phyloP scores from a whole-genome alignment of 2,797 vertebrate species.

The Setipinna tenuifilis region DNA sequence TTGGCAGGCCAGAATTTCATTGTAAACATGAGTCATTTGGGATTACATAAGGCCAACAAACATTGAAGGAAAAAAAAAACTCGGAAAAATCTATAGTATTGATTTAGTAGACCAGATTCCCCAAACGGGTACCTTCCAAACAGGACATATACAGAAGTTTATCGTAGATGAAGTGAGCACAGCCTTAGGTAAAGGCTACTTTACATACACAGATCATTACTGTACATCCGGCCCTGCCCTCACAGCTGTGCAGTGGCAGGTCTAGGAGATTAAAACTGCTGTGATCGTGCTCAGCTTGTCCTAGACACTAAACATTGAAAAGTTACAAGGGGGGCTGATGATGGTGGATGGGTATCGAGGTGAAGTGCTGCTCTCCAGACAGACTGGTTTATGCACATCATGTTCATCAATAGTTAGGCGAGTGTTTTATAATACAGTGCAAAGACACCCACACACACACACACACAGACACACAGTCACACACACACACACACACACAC shows the following conservation, averaged over 20 bases:
- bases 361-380: neutral
- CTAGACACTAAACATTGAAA: neutral
- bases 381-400: neutral
- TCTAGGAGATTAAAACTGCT: neutral
- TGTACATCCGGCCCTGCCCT: too few relatives aligned
- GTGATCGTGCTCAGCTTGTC: neutral
- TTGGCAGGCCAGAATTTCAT: conserved; percentile 29
- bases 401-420: neutral
- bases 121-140: neutral
- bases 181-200: neutral
- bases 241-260: neutral
- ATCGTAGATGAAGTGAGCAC: neutral
- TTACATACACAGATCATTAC: too few relatives aligned
- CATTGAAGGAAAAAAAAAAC: conserved; percentile 24
- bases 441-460: too few relatives aligned
- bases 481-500: too few relatives aligned
- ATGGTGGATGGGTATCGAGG: neutral
- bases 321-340: neutral
- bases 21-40: conserved; percentile 26
- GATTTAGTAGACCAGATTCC: conserved; percentile 24
- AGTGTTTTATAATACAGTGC: neutral
- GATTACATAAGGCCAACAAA: conserved; percentile 28
- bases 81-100: conserved; percentile 37
- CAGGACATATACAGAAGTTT: neutral
- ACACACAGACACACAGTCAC: too few relatives aligned